These are phyloP conservation scores for Molossus alvarezi DNA, from an alignment of 2,797 vertebrate genomes.

Conservation along the genomic window DNA sequence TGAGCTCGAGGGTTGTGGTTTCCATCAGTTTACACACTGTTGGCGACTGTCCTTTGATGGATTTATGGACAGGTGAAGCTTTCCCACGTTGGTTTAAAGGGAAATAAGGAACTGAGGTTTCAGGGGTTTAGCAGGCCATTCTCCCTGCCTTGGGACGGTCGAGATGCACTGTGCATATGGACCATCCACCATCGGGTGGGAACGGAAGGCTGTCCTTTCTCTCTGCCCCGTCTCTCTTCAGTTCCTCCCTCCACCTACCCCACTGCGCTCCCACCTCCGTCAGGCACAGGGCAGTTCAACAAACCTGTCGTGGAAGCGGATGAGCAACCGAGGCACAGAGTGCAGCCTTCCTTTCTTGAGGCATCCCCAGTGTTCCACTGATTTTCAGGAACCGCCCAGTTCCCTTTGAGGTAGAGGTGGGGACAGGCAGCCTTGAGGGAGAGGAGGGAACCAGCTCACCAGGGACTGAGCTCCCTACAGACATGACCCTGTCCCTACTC, in stretches of 20 bases:
- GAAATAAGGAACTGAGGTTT: conserved; percentile 30
- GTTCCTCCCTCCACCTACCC: not conserved
- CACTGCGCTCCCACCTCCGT: not conserved
- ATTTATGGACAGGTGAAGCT: conserved; percentile 1
- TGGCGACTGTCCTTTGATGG: conserved; percentile 59
- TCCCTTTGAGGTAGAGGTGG: not conserved
- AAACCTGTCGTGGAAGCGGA: not conserved
- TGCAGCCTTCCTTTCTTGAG: not conserved
- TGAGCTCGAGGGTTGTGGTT: conserved; percentile 46
- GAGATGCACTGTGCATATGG: not conserved
- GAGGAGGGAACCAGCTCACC: not conserved
- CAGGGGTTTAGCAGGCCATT: not conserved
- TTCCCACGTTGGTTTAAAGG: not conserved
- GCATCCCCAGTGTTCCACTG: not conserved
- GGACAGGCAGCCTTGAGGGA: not conserved
- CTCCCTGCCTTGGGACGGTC: not conserved
- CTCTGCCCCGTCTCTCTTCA: not conserved
- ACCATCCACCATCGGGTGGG: not conserved
- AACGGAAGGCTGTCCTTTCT: not conserved
- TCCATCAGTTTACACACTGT: conserved; percentile 59
- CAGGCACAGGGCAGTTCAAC: not conserved
- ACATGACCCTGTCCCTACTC: not conserved
- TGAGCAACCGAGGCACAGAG: not conserved
- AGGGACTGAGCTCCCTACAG: not conserved
- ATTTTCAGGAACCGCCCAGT: not conserved